Evolutionary conservation across 2,113 vertebrate species (phyloP).

Genomic region (Platanista minor): DNA sequence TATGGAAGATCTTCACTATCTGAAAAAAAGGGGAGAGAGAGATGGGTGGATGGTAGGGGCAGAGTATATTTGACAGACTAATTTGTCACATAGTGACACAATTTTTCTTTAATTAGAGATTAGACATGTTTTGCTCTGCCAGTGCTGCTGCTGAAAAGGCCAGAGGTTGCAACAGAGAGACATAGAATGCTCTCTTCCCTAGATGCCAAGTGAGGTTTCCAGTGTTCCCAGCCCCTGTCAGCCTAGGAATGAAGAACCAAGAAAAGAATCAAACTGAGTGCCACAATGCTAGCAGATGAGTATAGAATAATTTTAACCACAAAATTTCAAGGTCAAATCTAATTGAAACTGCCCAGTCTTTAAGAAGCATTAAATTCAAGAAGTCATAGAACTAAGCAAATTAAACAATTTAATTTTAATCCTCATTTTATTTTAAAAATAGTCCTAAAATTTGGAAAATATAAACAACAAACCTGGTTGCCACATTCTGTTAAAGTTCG

Average conservation of each 20-base stretch:
- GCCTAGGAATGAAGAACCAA: conserved; percentile 70
- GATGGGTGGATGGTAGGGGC: conserved; percentile 10
- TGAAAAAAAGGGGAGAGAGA: conserved; percentile 43
- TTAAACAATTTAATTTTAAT: conserved; percentile 30
- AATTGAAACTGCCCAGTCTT: conserved; percentile 44
- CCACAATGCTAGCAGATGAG: conserved; percentile 56
- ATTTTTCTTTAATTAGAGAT: conserved; percentile 56
- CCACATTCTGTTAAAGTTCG: conserved; percentile 95
- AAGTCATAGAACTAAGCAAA: conserved; percentile 59
- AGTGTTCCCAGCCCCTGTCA: conserved; percentile 68
- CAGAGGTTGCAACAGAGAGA: conserved; percentile 64
- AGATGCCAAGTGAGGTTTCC: conserved; percentile 66
- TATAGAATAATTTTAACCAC: conserved; percentile 61
- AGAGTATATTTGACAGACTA: conserved; percentile 29
- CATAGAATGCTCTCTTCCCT: conserved; percentile 60
- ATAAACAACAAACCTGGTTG: conserved; percentile 90
- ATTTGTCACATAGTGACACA: conserved; percentile 65
- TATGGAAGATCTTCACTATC: conserved; percentile 41
- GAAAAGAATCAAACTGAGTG: conserved; percentile 73
- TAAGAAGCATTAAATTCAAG: conserved; percentile 50
- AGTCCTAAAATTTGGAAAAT: conserved; percentile 47
- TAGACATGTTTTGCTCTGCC: conserved; percentile 65
- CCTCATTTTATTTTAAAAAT: conserved; percentile 40
- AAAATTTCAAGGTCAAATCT: conserved; percentile 57
- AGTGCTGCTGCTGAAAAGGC: conserved; percentile 66